Evolutionary conservation across 2,888 invertebrate genomes (phyloP).

Genomic region (Xanthia togata): DNA sequence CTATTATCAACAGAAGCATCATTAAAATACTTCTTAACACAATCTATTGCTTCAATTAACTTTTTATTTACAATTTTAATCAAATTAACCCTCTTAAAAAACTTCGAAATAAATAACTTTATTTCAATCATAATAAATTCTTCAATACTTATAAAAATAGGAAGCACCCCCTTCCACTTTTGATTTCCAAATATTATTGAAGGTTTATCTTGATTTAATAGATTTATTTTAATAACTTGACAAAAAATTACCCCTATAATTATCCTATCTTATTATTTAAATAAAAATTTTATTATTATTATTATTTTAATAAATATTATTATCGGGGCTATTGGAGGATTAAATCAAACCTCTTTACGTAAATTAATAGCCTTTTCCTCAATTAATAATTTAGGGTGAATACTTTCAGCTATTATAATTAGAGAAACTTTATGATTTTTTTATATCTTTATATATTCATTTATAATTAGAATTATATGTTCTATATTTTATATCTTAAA

Average conservation of each 20-base stretch:
- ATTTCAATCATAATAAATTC: conserved; percentile 80
- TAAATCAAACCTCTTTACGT: conserved; percentile 90
- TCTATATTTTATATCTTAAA: conserved; percentile 86
- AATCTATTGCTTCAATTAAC: conserved; percentile 90
- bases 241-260: conserved; percentile 92
- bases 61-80: conserved; percentile 87
- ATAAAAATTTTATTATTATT: conserved; percentile 82
- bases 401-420: conserved; percentile 84
- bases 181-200: conserved; percentile 91
- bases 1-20: conserved; percentile 88
- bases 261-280: conserved; percentile 86
- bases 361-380: conserved; percentile 92
- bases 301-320: conserved; percentile 85
- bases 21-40: conserved; percentile 91
- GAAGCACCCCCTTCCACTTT: conserved; percentile 90
- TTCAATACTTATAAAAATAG: conserved; percentile 89
- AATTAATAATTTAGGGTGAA: conserved; percentile 92
- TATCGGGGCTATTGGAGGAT: conserved; percentile 87
- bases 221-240: conserved; percentile 90
- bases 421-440: conserved; percentile 86
- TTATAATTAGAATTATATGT: conserved; percentile 85
- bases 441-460: conserved; percentile 85
- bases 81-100: conserved; percentile 80
- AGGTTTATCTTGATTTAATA: conserved; percentile 90
- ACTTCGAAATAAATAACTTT: conserved; percentile 76